Percentiles rank a stretch among this genome's conserved stretches.
phyloP scores from a whole-genome alignment of 2,113 vertebrate species.

The Anhinga rufa region DNA sequence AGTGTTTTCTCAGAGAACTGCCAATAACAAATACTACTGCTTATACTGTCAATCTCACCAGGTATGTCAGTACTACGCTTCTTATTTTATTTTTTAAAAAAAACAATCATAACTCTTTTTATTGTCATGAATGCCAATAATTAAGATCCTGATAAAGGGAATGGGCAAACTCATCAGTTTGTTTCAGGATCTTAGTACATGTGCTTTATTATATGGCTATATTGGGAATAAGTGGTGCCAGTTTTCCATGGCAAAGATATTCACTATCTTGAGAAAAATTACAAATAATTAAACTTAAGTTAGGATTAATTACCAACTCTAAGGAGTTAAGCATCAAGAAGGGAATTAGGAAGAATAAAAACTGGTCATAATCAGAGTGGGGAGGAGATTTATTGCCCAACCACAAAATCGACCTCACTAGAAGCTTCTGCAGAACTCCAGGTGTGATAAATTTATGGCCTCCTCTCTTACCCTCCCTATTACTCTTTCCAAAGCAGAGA shows the following conservation, averaged over 20 bases:
- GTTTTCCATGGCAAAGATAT: background rate
- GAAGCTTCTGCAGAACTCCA: background rate
- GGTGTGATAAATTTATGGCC: background rate
- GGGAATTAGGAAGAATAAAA: background rate
- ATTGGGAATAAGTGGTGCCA: background rate
- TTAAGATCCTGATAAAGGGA: background rate
- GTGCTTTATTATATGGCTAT: background rate
- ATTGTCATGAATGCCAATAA: background rate
- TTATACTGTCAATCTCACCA: background rate
- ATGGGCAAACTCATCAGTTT: background rate
- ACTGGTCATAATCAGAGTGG: background rate
- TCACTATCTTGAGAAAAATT: background rate
- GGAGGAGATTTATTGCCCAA: background rate
- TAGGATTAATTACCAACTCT: background rate
- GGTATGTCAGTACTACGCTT: background rate
- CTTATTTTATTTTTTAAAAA: background rate
- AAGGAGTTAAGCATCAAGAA: background rate
- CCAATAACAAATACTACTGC: background rate
- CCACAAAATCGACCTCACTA: background rate
- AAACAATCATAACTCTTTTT: background rate
- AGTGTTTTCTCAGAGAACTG: background rate
- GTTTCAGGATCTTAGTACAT: background rate
- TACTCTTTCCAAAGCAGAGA: slow-evolving; percentile 12
- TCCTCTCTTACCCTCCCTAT: background rate
- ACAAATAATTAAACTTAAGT: background rate